These are phyloP conservation scores for Octodon degus DNA, from an alignment of 2,113 vertebrate species.

Conservation along the genomic window DNA sequence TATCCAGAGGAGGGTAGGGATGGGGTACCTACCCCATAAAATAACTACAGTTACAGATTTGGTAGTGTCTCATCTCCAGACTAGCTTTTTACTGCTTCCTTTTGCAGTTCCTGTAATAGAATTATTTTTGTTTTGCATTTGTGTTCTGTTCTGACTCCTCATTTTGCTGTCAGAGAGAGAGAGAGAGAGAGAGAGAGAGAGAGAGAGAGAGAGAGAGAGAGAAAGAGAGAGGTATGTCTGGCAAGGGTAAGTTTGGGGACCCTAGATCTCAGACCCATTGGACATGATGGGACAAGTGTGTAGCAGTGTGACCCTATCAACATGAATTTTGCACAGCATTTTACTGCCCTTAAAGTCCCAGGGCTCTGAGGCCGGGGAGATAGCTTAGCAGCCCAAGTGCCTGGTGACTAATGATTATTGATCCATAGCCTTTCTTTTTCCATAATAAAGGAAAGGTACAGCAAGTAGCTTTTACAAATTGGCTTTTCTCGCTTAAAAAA, in stretches of 20 bases:
- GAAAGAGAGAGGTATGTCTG: not conserved
- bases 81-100: not conserved
- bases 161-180: not conserved
- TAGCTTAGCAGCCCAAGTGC: too few relatives aligned
- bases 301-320: not conserved
- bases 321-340: not conserved
- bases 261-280: not conserved
- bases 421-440: not conserved
- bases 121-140: not conserved
- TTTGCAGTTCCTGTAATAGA: not conserved
- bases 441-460: not conserved
- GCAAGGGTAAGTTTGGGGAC: not conserved
- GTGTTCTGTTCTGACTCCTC: not conserved
- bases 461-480: not conserved
- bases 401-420: too few relatives aligned
- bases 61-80: not conserved
- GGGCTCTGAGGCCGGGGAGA: not conserved
- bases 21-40: not conserved
- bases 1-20: not conserved
- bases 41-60: not conserved
- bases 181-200: not conserved
- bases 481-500: not conserved
- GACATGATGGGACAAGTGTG: not conserved
- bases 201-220: not conserved
- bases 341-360: not conserved